Conservation (phyloP, 2,888 invertebrate species). For the Dasysyrphus albostriatus region DNA sequence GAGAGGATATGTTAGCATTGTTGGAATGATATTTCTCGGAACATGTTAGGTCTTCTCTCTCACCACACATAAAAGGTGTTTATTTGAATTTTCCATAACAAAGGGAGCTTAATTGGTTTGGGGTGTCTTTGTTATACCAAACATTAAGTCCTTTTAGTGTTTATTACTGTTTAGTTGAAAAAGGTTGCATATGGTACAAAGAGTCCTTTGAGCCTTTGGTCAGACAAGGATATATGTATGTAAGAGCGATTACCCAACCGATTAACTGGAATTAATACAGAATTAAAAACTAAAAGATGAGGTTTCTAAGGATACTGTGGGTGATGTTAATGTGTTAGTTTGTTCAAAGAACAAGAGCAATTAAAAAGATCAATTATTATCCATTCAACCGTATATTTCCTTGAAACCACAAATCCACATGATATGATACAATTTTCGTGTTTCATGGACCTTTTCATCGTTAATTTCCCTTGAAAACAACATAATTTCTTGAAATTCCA, state of each 20-base stretch:
- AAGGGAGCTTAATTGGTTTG: constrained; percentile 16
- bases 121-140: constrained; percentile 12
- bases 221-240: neutral
- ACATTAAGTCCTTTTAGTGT: constrained; percentile 17
- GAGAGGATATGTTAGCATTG: constrained; percentile 18
- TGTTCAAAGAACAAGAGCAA: neutral
- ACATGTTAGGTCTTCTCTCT: neutral
- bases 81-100: constrained; percentile 14
- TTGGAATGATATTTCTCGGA: neutral
- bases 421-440: neutral
- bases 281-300: neutral
- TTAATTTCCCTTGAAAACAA: neutral
- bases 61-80: constrained; percentile 1
- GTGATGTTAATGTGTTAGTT: neutral
- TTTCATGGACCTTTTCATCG: neutral
- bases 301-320: neutral
- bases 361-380: neutral
- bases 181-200: neutral
- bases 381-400: neutral
- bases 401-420: neutral
- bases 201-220: neutral
- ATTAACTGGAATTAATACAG: constrained; percentile 2
- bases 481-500: neutral
- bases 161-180: neutral
- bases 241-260: neutral